Percentiles rank a stretch among this genome's conserved stretches.
Conservation (phyloP, 2,888 invertebrate species). For the Xylota segnis region DNA sequence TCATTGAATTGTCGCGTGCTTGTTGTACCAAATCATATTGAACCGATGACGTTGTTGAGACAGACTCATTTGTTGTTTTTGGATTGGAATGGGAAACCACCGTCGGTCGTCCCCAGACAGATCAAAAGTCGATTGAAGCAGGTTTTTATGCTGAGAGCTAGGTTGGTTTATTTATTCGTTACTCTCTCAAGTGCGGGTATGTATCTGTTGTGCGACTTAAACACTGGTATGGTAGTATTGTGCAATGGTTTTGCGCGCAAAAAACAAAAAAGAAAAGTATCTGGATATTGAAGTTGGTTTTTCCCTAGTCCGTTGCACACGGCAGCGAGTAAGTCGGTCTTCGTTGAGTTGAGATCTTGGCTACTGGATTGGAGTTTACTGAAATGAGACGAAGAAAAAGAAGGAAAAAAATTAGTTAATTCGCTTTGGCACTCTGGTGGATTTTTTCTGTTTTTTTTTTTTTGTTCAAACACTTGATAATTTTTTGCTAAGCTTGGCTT, state of each 20-base stretch:
- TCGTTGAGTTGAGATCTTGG: slow-evolving; percentile 30
- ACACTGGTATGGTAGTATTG: slow-evolving; percentile 40
- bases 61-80: slow-evolving; percentile 1
- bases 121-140: slow-evolving; percentile 12
- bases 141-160: slow-evolving; percentile 32
- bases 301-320: slow-evolving; percentile 39
- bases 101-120: slow-evolving; percentile 23
- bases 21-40: background rate
- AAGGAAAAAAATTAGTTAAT: slow-evolving; percentile 58
- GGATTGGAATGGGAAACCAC: slow-evolving; percentile 36
- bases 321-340: slow-evolving; percentile 28
- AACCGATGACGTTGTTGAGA: slow-evolving; percentile 12
- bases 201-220: slow-evolving; percentile 26
- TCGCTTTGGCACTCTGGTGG: slow-evolving; percentile 28
- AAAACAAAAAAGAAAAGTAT: slow-evolving; percentile 32
- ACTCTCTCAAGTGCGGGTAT: slow-evolving; percentile 27
- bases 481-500: slow-evolving; percentile 15
- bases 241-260: slow-evolving; percentile 47
- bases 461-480: background rate
- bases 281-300: slow-evolving; percentile 43
- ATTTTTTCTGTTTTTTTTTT: slow-evolving; percentile 13
- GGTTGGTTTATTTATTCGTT: background rate
- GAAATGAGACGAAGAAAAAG: slow-evolving; percentile 50
- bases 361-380: slow-evolving; percentile 42
- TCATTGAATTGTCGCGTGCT: background rate